Evolutionary conservation across 2,113 vertebrate genomes (phyloP).

Genomic region (Tachysurus vachellii): DNA sequence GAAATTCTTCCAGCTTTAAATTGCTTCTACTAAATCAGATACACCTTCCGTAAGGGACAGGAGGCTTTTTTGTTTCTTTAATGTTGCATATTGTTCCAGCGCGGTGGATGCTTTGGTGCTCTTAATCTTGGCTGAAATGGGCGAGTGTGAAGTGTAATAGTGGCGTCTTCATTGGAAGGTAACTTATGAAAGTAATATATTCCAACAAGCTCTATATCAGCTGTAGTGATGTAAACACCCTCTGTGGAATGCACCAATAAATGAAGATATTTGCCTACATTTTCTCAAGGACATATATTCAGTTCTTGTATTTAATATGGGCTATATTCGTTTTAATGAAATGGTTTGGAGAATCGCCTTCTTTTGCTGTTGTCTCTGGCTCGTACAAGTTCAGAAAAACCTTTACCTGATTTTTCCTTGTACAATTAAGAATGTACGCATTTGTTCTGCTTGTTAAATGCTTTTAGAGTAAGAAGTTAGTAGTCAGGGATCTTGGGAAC

Average conservation of each 20-base stretch:
- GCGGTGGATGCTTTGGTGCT: slow-evolving; percentile 62
- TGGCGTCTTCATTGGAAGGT: slow-evolving; percentile 74
- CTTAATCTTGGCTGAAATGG: slow-evolving; percentile 70
- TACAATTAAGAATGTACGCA: slow-evolving; percentile 32
- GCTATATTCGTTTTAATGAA: slow-evolving; percentile 37
- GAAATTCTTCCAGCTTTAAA: slow-evolving; percentile 82
- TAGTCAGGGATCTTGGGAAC: slow-evolving; percentile 43
- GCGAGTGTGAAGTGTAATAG: slow-evolving; percentile 69
- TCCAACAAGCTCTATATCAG: slow-evolving; percentile 62
- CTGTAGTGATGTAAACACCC: slow-evolving; percentile 67
- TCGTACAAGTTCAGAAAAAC: slow-evolving; percentile 9
- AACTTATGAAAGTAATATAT: slow-evolving; percentile 79
- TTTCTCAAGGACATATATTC: slow-evolving; percentile 45
- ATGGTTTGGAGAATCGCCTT: not conserved
- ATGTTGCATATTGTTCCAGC: slow-evolving; percentile 68
- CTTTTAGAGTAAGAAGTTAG: slow-evolving; percentile 58
- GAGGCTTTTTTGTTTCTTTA: slow-evolving; percentile 72
- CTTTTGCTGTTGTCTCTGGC: not conserved
- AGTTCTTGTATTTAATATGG: slow-evolving; percentile 37
- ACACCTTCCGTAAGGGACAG: slow-evolving; percentile 65
- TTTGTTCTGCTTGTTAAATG: slow-evolving; percentile 41
- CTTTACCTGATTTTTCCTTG: slow-evolving; percentile 16
- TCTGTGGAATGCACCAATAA: slow-evolving; percentile 52
- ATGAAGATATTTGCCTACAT: slow-evolving; percentile 48
- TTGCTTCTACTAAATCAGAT: slow-evolving; percentile 75